Evolutionary conservation across 2,797 vertebrate species (phyloP), one percentile per base, ranked within the genome.

Genomic region (Microtus californicus): DNA sequence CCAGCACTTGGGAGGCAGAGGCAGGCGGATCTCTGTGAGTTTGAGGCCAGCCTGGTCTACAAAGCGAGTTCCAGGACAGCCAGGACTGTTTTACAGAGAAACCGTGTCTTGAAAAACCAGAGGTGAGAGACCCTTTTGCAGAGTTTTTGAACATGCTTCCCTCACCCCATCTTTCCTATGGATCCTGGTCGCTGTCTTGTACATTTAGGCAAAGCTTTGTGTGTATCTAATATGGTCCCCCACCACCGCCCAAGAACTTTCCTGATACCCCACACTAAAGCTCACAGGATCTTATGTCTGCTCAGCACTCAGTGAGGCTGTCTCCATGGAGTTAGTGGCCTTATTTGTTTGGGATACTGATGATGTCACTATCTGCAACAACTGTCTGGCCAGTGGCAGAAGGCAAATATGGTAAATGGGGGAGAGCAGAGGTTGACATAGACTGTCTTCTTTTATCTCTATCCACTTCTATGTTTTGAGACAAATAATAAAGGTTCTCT

Each of bases 321-420:
- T 67, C 67, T 6, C 37, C 37, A 14, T 10, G 14, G 1, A 51
- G 7, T 40, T 2, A 10, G 61, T n/a, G 79, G 31, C 89, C 91
- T 71, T 6, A 17, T 74, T 81, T 80, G 27, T 65, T 89, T 15
- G 34, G 71, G 87, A 67, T 17, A 73, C 67, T 59, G 27, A 29
- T 34, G 37, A 78, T 48, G 40, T 67, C 76, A 94, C 9, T 34
- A 15, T 45, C 74, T 77, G 59, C 12, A 34, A 21, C 1, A 63
- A 51, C 19, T 29, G 8, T 43, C 56, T 56, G 65, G 63, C 69
- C 87, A 27, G 19, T 31, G 69, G 34, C 80, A 93, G 87, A 94
- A 87, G 95, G 89, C 10, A 71, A 40, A 29, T 19, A 27, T 9
- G 86, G 21, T 23, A 25, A 48, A 51, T 13, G 40, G 29, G 17